Evolutionary conservation across 1,140 invertebrate genomes (phyloP).

Genomic region (Cotesia glomerata): DNA sequence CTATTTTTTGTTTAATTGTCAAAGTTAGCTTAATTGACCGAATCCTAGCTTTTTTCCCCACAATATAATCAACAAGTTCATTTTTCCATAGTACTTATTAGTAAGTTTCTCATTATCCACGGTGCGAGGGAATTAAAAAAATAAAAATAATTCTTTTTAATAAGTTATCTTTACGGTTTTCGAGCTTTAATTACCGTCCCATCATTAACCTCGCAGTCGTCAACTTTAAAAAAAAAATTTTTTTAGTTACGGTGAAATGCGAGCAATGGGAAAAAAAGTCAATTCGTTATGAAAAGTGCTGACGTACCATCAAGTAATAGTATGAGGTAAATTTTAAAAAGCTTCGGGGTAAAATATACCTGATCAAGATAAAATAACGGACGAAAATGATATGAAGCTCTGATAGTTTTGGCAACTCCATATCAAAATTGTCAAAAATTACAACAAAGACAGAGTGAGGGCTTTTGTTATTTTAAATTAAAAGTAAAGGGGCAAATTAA

Average conservation of each 20-base stretch:
- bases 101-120: no score
- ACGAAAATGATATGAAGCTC: no score
- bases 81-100: no score
- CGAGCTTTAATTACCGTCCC: conserved; percentile 18
- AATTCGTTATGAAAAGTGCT: conserved; percentile 24
- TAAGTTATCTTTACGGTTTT: not conserved
- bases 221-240: not conserved
- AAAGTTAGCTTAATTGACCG: no score
- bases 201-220: conserved; percentile 25
- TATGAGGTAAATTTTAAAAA: conserved; percentile 8
- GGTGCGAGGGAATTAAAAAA: not conserved
- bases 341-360: not conserved
- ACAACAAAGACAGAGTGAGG: no score
- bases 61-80: no score
- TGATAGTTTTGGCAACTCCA: no score
- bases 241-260: not conserved
- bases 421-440: no score
- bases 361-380: not conserved
- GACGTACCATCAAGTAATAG: conserved; percentile 4
- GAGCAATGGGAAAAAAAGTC: conserved; percentile 11
- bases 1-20: no score
- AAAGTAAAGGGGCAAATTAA: not conserved
- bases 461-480: not conserved
- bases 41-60: no score
- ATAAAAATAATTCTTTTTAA: not conserved